A percentile compares a stretch with the other conserved stretches of the same genome.
phyloP scores from a whole-genome alignment of 2,113 vertebrate genomes.

The Sigmodon hispidus region DNA sequence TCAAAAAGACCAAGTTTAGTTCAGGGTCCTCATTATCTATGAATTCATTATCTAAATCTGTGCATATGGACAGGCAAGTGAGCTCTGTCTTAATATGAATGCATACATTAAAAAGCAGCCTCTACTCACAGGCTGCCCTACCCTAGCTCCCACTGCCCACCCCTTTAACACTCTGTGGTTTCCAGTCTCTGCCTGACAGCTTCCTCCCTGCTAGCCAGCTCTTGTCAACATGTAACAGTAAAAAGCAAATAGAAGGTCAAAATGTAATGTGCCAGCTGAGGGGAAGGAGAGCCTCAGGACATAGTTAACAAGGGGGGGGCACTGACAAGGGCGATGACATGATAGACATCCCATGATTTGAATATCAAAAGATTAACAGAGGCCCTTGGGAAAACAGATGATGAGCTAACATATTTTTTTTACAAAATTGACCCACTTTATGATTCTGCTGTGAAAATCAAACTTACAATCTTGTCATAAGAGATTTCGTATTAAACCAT shows the following conservation, averaged over 20 bases:
- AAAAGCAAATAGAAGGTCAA: background rate
- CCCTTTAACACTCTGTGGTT: background rate
- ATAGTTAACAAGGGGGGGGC: background rate
- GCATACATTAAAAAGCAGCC: background rate
- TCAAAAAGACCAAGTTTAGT: slow-evolving; percentile 40
- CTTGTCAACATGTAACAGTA: slow-evolving; percentile 38
- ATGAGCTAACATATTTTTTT: slow-evolving; percentile 25
- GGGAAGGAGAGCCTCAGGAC: background rate
- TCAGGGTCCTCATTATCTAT: slow-evolving; percentile 33
- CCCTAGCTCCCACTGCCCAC: too few species aligned
- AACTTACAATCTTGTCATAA: background rate
- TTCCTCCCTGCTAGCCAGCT: background rate
- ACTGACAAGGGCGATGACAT: background rate
- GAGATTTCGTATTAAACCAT: background rate
- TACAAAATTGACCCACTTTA: slow-evolving; percentile 64
- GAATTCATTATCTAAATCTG: slow-evolving; percentile 36
- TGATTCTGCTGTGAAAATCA: slow-evolving; percentile 36
- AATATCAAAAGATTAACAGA: slow-evolving; percentile 64
- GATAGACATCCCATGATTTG: slow-evolving; percentile 18
- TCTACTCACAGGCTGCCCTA: background rate
- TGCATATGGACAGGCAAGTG: background rate
- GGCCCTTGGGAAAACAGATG: slow-evolving; percentile 52
- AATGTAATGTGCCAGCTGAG: background rate
- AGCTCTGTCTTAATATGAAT: background rate
- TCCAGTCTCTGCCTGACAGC: background rate